Evolutionary conservation across 2,113 vertebrate species (phyloP), one percentile per base, ranked within the genome.

Genomic region (Corvus hawaiiensis): DNA sequence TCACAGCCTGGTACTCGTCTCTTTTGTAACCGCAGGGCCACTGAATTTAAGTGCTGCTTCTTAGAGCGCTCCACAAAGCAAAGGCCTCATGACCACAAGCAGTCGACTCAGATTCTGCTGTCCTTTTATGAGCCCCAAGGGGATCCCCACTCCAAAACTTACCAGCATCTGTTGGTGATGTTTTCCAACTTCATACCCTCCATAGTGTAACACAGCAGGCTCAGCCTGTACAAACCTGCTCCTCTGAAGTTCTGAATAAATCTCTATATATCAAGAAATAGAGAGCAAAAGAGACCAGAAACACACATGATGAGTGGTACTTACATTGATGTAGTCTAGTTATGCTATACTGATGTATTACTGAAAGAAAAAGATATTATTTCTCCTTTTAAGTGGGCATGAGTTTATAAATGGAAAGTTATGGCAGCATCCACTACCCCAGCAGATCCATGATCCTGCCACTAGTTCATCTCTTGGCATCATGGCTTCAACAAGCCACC

Each of bases 121-220:
- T 51, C 37, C 54, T 89, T 88, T 91, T 61, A 66, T 3, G 2
- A 69, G 19, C 27, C 87, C 49, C 77, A 82, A 68, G 81, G 55
- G 68, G 41, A 89, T 51, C 39, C 32, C 48, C n/a, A 32, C 21
- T 46, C 23, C 28, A 72, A 58, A 72, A 87, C 98, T 95, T 96
- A 99, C 99, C 97, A 99, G 93, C 18, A 22, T 95, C 94, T 98
- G 99, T 11, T 95, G 95, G 67, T 99, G 99, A 74, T 98, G 97
- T 87, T 98, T 98, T 86, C 96, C 98, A 62, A 98, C 77, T 96
- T 99, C 94, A 95, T 99, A 99, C 19, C 99, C 99, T 96, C 98
- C 99, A 95, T 99, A 99, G 97, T 99, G 99, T 68, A 99, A 93
- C 75, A 98, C 98, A 33, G 98, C 93, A 30, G 99, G 99, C 79